Percentiles rank a stretch among this genome's conserved stretches.
These are phyloP conservation scores for Dromius quadrimaculatus DNA, from an alignment of 2,888 invertebrate species.

Conservation along the genomic window DNA sequence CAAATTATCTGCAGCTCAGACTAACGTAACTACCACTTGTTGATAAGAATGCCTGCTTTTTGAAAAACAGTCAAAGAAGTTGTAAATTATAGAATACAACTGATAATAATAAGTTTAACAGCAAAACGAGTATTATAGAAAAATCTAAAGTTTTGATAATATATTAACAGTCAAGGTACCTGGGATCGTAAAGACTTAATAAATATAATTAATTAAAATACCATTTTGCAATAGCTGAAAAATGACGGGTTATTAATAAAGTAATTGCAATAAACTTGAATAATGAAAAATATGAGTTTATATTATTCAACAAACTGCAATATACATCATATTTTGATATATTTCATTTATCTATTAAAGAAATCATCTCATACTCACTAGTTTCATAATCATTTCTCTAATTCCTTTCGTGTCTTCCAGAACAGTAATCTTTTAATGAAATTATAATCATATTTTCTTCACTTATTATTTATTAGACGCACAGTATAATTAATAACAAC, in stretches of 20 bases:
- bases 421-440: no score
- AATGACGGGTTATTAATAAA: background rate
- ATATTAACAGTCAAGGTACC: no score
- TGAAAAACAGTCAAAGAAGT: constrained; percentile 3
- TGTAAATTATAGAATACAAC: constrained; percentile 22
- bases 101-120: constrained; percentile 11
- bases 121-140: background rate
- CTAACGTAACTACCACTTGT: constrained; percentile 8
- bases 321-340: no score
- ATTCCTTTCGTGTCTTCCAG: no score
- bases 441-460: no score
- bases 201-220: constrained; percentile 3
- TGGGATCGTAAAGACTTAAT: constrained; percentile 4
- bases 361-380: no score
- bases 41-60: background rate
- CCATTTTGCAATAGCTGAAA: background rate
- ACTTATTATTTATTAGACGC: no score
- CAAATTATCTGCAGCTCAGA: constrained; percentile 12
- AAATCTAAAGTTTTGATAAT: background rate
- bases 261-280: background rate
- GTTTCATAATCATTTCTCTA: no score
- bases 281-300: constrained; percentile 16
- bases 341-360: no score
- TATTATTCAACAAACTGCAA: no score
- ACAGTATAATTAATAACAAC: no score